phyloP scores from a whole-genome alignment of 2,888 invertebrate genomes.

The Napeogenes sylphis region DNA sequence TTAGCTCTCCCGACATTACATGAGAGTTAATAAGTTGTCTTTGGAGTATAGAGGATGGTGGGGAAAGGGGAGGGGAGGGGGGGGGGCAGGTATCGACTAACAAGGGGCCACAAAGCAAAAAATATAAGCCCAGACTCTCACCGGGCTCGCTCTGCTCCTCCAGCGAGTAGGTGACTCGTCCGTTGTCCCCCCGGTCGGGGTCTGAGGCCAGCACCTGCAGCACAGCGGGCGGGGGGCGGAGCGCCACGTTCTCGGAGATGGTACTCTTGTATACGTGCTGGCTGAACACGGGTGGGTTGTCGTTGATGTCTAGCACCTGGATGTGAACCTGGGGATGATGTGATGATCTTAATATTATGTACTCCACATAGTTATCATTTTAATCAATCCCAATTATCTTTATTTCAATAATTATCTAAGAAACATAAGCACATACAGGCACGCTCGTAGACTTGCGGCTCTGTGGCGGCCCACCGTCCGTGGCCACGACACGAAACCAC shows the following conservation, averaged over 20 bases:
- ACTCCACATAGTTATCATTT: too few species aligned
- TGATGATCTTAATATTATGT: too few species aligned
- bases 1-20: too few species aligned
- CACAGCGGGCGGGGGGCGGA: slow-evolving; percentile 89
- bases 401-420: too few species aligned
- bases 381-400: too few species aligned
- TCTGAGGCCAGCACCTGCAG: slow-evolving; percentile 90
- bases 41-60: too few species aligned
- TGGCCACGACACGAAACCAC: slow-evolving; percentile 87
- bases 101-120: too few species aligned
- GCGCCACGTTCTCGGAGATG: slow-evolving; percentile 89
- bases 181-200: slow-evolving; percentile 87
- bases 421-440: slow-evolving; percentile 72
- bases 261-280: slow-evolving; percentile 86
- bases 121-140: slow-evolving; percentile 22
- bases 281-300: slow-evolving; percentile 89
- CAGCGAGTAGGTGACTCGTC: slow-evolving; percentile 86
- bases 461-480: slow-evolving; percentile 85
- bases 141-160: slow-evolving; percentile 72
- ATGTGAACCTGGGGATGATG: slow-evolving; percentile 79
- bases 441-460: slow-evolving; percentile 84
- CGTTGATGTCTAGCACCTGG: slow-evolving; percentile 90
- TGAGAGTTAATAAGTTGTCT: too few species aligned
- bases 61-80: too few species aligned
- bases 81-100: too few species aligned